Evolutionary conservation across 1,140 invertebrate species (phyloP), one percentile per base, ranked within the genome.

Genomic region (Listronotus oregonensis): DNA sequence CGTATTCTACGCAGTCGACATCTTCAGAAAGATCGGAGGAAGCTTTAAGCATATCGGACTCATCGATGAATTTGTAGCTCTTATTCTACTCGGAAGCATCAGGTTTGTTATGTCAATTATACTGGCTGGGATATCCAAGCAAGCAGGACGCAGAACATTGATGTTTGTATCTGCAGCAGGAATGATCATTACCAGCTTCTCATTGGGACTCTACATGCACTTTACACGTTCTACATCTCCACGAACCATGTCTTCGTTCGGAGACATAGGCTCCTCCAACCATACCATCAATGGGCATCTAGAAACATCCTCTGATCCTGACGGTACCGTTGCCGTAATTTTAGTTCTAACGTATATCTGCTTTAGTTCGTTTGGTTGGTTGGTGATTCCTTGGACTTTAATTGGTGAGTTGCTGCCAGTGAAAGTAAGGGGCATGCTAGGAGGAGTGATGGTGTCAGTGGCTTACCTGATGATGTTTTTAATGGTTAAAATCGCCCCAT

Each of bases 401-500:
- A 84, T 86, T 34, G 82, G 77, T 12, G 77, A 79, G 70, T 62
- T 84, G 8, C 72, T 85, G 14, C 84, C 84, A 0, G 79, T 82
- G 17, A 81, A 82, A 54, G 83, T 85, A 15, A 77, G 84, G 42
- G 84, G 82, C 9, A 73, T 81, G 21, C 77, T 84, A 6, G 80
- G 84, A 15, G 84, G 85, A 0, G 57, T 87, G 5, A 81, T 87
- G 46, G 78, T 87, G 7, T 82, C 85, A 3, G 74, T 83, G 21
- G 86, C 85, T 18, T 89, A 90, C 79, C 40, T 85, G 1, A 77
- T 84, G 18, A 88, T 88, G 75, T 91, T 90, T 74, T 73, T 84
- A 9, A 79, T 87, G 1, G 85, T 88, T 6, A 89, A 89, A 74
- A 75, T 81, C 12, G 91, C 88, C 76, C 83, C 83, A 0, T 80